Base-by-base conservation (phyloP, 2,797 vertebrate species). In the Rhyacichthys aspro region DNA sequence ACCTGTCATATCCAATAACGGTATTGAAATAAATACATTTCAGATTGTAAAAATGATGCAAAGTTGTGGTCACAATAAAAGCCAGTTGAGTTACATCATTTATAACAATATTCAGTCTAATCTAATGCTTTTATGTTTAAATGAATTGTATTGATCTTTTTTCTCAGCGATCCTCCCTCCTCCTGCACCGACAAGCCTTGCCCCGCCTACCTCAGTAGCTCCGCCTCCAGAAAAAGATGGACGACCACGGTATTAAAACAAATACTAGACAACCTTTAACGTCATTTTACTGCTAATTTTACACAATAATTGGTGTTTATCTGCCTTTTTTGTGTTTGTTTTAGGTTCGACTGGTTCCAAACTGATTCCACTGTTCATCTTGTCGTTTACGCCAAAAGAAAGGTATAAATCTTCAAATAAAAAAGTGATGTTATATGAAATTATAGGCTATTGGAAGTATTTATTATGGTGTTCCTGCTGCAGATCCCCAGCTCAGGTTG, bases 341-440 rank as follows among this genome's bases (percentile, higher is more conserved):
- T 6, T 61, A 99, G 97, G 87, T 98, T 93, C 45, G 96, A 99
- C 67, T 99, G 97, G 97, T 98, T 98, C 90, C 97, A 99, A 73
- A 97, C 95, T 23, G 95, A 96, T 14, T 88, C 48, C 53, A 88
- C 79, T 8, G 85, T 98, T 72, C 94, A 92, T 55, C n/a, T 98
- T 74, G 90, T 95, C 9, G 71, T 98, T 83, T 98, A 98, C 67
- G 90, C 94, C 59, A 97, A 95, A 81, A 90, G 94, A 64, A 97
- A 96, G 94, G 97, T 98, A 90, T 74, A 11, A 9, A 10, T 17
- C 0, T 15, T n/a, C 39, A 15, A 7, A 42, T n/a, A 11, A 44
- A 19, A 44, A 18, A 34, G 4, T 15, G 7, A 15, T 15, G 11
- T 3, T 1, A 10, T 16, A 28, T 7, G 14, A 8, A 3, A 8